These are phyloP conservation scores for Cephalotes varians DNA, from an alignment of 2,888 invertebrate genomes.

Conservation along the genomic window DNA sequence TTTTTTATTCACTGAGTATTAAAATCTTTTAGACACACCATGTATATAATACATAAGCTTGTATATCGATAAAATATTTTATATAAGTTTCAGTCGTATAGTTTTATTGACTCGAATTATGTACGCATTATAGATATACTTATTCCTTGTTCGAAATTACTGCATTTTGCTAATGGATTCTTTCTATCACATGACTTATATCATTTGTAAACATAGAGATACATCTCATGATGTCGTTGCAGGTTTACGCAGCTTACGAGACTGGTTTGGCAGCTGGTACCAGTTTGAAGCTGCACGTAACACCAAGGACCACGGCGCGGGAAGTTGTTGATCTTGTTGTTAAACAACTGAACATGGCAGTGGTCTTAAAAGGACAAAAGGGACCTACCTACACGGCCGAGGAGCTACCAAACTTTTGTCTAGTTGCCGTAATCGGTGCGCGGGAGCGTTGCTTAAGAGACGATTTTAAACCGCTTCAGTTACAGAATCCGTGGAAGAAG, in stretches of 20 bases:
- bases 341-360: slow-evolving; percentile 97
- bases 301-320: slow-evolving; percentile 95
- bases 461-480: slow-evolving; percentile 96
- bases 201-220: neutral
- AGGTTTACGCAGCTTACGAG: slow-evolving; percentile 98
- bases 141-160: slow-evolving; percentile 1
- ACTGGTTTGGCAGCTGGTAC: slow-evolving; percentile 97
- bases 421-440: slow-evolving; percentile 98
- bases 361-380: slow-evolving; percentile 93
- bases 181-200: neutral
- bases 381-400: slow-evolving; percentile 95
- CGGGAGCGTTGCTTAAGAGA: slow-evolving; percentile 97
- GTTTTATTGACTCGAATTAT: slow-evolving; percentile 21
- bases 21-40: slow-evolving; percentile 24
- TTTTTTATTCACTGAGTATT: neutral
- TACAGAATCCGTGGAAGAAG: slow-evolving; percentile 98
- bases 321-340: slow-evolving; percentile 98
- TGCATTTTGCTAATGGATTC: slow-evolving; percentile 36
- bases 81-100: neutral
- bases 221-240: slow-evolving; percentile 83
- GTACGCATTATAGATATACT: neutral
- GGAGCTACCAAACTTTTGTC: slow-evolving; percentile 95
- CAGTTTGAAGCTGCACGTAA: slow-evolving; percentile 97
- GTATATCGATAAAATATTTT: too few species aligned
- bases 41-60: neutral